Evolutionary conservation across 2,888 invertebrate genomes (phyloP).

Genomic region (Aphelenchoides bicaudatus): DNA sequence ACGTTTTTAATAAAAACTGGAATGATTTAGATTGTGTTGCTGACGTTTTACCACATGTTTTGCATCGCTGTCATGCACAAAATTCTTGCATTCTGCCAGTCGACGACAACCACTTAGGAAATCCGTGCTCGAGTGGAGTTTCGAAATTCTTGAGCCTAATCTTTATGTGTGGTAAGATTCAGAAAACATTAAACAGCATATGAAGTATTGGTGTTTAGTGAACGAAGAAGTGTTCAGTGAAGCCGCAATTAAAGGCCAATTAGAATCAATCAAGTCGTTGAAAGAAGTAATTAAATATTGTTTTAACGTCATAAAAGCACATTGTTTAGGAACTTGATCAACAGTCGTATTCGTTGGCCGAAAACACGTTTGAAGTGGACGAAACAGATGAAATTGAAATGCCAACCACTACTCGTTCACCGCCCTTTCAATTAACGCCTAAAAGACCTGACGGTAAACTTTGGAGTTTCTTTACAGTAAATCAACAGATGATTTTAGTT

Average conservation of each 20-base stretch:
- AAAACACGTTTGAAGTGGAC: too few relatives aligned
- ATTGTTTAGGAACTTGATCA: conserved; percentile 1
- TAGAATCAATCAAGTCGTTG: conserved; percentile 38
- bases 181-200: background rate
- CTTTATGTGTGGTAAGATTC: conserved; percentile 62
- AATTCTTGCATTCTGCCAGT: conserved; percentile 61
- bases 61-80: conserved; percentile 62
- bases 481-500: too few relatives aligned
- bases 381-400: too few relatives aligned
- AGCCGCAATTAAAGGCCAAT: conserved; percentile 51
- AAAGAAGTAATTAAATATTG: conserved; percentile 27
- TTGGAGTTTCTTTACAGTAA: too few relatives aligned
- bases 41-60: conserved; percentile 53
- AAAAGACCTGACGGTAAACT: too few relatives aligned
- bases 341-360: too few relatives aligned
- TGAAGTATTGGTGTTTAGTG: conserved; percentile 34
- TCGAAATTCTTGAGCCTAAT: conserved; percentile 62
- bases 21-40: conserved; percentile 53
- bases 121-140: conserved; percentile 60
- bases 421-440: too few relatives aligned
- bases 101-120: conserved; percentile 60
- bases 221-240: conserved; percentile 59
- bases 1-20: too few relatives aligned
- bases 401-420: too few relatives aligned
- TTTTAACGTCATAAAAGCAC: background rate